Evolutionary conservation across 2,888 invertebrate genomes (phyloP).

Genomic region (Ariolimax columbianus): DNA sequence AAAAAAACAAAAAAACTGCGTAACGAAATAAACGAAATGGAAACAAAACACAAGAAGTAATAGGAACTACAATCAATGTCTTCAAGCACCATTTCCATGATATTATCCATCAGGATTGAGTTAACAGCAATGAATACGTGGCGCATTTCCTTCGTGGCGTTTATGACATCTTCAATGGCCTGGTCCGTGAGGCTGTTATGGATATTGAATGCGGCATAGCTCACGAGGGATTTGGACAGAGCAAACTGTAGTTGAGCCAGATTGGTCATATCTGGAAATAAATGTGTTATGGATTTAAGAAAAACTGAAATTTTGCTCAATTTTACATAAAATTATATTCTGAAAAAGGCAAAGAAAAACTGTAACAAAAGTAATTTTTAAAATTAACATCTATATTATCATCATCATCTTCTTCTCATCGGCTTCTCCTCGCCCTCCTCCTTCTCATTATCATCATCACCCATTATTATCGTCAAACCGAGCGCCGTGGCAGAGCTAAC

Average conservation of each 20-base stretch:
- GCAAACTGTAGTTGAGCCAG: background rate
- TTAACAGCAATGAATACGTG: slow-evolving; percentile 1
- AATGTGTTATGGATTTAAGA: background rate
- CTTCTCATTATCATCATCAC: too few species aligned
- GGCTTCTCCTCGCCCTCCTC: too few species aligned
- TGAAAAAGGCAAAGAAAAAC: too few species aligned
- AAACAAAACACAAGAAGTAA: background rate
- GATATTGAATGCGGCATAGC: background rate
- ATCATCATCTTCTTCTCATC: too few species aligned
- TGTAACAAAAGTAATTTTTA: too few species aligned
- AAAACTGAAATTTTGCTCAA: background rate
- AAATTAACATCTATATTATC: too few species aligned
- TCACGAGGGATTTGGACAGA: slow-evolving; percentile 15
- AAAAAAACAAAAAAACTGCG: too few species aligned
- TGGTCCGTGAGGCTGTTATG: background rate
- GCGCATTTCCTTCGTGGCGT: slow-evolving; percentile 2
- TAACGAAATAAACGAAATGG: too few species aligned
- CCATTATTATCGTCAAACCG: too few species aligned
- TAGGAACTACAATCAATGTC: background rate
- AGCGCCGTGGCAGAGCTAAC: too few species aligned
- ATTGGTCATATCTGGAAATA: slow-evolving; percentile 1
- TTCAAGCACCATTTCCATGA: slow-evolving; percentile 5
- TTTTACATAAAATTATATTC: too few species aligned
- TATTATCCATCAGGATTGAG: background rate
- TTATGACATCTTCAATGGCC: background rate